Conservation (phyloP, 2,113 vertebrate species). For the Garra rufa region DNA sequence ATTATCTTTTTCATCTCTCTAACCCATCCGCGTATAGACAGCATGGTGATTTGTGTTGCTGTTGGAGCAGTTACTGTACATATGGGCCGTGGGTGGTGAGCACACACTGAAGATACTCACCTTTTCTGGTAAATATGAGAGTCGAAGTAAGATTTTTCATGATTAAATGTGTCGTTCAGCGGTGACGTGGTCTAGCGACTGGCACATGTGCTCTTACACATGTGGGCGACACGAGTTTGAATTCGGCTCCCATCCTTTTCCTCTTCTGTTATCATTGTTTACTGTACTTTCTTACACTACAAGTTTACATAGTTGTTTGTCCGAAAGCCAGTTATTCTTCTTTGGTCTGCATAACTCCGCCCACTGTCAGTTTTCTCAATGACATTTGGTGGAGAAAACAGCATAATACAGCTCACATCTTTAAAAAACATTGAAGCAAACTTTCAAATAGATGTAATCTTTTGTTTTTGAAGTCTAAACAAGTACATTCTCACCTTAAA, state of each 20-base stretch:
- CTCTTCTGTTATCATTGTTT: neutral
- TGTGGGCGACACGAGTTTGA: neutral
- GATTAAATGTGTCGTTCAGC: neutral
- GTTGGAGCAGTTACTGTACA: constrained; percentile 38
- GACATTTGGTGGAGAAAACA: too few relatives aligned
- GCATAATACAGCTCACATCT: too few relatives aligned
- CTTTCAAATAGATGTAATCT: too few relatives aligned
- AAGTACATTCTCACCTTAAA: too few relatives aligned
- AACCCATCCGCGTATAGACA: constrained; percentile 17
- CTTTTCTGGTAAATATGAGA: constrained; percentile 28
- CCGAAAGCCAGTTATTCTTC: too few relatives aligned
- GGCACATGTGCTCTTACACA: neutral
- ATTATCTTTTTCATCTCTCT: constrained; percentile 42
- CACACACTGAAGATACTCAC: constrained; percentile 22
- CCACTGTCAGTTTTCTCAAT: too few relatives aligned
- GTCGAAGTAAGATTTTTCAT: neutral
- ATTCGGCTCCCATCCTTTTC: neutral
- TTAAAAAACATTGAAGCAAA: too few relatives aligned
- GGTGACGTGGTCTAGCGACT: neutral
- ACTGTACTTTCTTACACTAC: neutral
- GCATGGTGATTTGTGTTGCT: constrained; percentile 43
- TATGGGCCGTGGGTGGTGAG: constrained; percentile 42
- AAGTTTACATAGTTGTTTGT: too few relatives aligned
- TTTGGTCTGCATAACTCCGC: too few relatives aligned
- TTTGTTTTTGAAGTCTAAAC: too few relatives aligned